Evolutionary conservation across 2,888 invertebrate genomes (phyloP), one percentile per base, ranked within the genome.

Genomic region (Aproaerema taeniolella): DNA sequence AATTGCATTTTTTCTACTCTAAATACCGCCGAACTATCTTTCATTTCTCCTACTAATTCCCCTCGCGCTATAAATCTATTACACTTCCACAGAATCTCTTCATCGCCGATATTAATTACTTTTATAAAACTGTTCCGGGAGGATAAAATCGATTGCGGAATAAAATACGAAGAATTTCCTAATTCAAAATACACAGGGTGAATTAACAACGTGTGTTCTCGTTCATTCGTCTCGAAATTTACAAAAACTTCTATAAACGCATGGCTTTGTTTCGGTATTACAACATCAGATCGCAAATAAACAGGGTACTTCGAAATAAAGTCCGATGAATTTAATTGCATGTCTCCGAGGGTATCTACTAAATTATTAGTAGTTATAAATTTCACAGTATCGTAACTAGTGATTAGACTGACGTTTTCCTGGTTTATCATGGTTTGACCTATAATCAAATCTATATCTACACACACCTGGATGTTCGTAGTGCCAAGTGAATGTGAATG

Each of bases 391-490:
- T 26, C n/a, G 3, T 5, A 9, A 9, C 2, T 26, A 9, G 41
- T 46, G 11, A 38, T 11, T n/a, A 38, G n/a, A 16, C 24, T 31
- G 2, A 38, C 12, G n/a, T 24, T 16, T 1, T 17, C n/a, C 24
- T 31, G 15, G 15, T 42, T 28, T 34, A 31, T 46, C 41, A 39
- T 37, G 13, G 39, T 9, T 38, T 26, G 38, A 10, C 37, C 36
- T 17, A 38, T 29, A 31, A 41, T 38, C 15, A 38, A 14, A 10
- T 38, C 38, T 13, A 38, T 24, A 5, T 38, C 38, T 9, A 38
- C 14, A 8, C 10, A 7, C 2, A 38, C 38, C 8, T 1, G 9
- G 12, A 31, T 17, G 9, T 30, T 2, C 2, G 7, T 9, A 9
- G 16, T 24, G n/a, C 38, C 38, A 1, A 41, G 34, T 11, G 42